These are phyloP conservation scores for Horisme vitalbata DNA, from an alignment of 2,888 invertebrate species.

Conservation along the genomic window DNA sequence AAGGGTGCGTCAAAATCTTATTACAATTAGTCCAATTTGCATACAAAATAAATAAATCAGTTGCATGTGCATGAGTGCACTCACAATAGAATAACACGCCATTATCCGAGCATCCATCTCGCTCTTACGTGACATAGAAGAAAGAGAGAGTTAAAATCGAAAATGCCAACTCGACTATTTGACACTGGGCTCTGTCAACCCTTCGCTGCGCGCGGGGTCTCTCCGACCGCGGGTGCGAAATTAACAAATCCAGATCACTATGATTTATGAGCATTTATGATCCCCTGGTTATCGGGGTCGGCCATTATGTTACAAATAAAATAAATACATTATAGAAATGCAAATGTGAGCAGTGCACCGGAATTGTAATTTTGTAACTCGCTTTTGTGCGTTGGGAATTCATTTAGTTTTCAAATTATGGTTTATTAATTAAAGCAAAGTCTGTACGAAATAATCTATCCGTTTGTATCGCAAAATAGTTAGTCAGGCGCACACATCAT, in stretches of 20 bases:
- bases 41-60: conserved; percentile 71
- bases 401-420: conserved; percentile 26
- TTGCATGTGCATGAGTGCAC: conserved; percentile 63
- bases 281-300: conserved; percentile 56
- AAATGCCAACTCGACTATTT: conserved; percentile 39
- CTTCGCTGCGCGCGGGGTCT: conserved; percentile 39
- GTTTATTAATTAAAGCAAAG: conserved; percentile 10
- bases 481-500: no score
- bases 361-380: conserved; percentile 29
- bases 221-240: conserved; percentile 40
- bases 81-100: conserved; percentile 41
- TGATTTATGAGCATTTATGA: conserved; percentile 68
- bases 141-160: conserved; percentile 34
- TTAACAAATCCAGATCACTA: conserved; percentile 71
- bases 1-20: conserved; percentile 57
- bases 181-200: conserved; percentile 45
- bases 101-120: conserved; percentile 32
- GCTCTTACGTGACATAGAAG: not conserved
- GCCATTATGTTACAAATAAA: conserved; percentile 40
- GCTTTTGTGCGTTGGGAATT: conserved; percentile 28
- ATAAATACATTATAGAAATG: conserved; percentile 36
- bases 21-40: conserved; percentile 78
- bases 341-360: conserved; percentile 34
- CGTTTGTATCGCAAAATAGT: no score
- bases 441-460: no score